A percentile compares a stretch with the other conserved stretches of the same genome.
Evolutionary conservation across 64 coral and sea anemone genomes (phyloP).

Genomic region (Montipora efflorescens): DNA sequence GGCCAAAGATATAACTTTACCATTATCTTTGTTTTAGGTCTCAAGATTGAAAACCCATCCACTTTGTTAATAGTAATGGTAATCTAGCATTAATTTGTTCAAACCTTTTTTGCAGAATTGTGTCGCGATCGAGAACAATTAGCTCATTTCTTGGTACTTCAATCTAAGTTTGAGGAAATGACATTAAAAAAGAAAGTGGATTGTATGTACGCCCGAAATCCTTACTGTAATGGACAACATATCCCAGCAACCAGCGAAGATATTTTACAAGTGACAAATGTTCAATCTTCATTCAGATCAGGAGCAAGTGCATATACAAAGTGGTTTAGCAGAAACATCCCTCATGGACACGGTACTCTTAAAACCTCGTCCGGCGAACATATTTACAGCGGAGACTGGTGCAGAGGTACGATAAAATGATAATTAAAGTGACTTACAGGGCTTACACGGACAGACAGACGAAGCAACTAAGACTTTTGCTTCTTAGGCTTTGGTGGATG

Average conservation of each 20-base stretch:
- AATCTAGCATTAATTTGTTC: no score
- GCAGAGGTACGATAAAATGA: background rate
- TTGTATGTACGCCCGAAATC: conserved; percentile 10
- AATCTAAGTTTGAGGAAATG: conserved; percentile 1
- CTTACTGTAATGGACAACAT: background rate
- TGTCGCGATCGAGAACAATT: background rate
- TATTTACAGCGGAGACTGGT: conserved; percentile 55
- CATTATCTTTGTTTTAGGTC: no score
- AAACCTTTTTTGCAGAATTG: background rate
- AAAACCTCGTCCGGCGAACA: conserved; percentile 12
- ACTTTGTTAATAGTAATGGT: no score
- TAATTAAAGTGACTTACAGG: background rate
- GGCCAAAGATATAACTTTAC: no score
- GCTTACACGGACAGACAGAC: no score
- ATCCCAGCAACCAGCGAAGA: background rate
- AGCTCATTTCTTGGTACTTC: background rate
- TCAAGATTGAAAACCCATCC: no score
- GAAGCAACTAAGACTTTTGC: no score
- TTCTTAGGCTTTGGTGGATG: no score
- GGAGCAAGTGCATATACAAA: background rate
- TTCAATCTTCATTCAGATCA: background rate
- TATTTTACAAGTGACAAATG: background rate
- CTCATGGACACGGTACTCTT: conserved; percentile 36
- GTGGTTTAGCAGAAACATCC: background rate
- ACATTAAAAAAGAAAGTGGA: conserved; percentile 17